Evolutionary conservation across 2,797 vertebrate genomes (phyloP).

Genomic region (Podargus strigoides): DNA sequence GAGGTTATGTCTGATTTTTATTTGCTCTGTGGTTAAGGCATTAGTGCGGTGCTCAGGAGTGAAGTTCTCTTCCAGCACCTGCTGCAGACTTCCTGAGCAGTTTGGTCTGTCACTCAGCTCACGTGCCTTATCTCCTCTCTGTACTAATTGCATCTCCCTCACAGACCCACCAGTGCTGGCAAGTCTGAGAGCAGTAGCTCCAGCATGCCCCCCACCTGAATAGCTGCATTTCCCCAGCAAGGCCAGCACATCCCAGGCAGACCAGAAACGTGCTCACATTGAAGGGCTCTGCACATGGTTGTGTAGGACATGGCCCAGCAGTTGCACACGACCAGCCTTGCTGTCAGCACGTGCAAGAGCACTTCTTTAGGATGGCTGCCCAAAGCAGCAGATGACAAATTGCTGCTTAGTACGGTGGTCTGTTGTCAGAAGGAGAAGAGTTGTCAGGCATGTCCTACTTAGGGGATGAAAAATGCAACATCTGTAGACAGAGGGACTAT

Average conservation of each 20-base stretch:
- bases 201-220: neutral
- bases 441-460: neutral
- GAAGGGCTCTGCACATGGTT: neutral
- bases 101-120: neutral
- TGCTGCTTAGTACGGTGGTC: neutral
- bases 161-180: neutral
- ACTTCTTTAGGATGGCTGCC: neutral
- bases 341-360: neutral
- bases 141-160: neutral
- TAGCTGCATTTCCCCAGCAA: neutral
- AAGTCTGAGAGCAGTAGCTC: neutral
- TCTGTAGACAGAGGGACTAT: neutral
- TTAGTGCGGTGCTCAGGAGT: neutral
- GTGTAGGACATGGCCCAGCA: fast-evolving
- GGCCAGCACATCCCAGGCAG: neutral
- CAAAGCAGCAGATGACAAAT: neutral
- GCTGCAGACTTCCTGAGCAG: neutral
- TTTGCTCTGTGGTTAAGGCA: neutral
- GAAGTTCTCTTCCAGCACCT: neutral
- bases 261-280: fast-evolving
- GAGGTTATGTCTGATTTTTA: neutral
- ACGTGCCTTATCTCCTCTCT: fast-evolving
- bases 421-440: neutral
- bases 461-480: neutral
- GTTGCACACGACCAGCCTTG: neutral